Conservation (phyloP, 1,140 invertebrate genomes). For the Sinella curviseta region DNA sequence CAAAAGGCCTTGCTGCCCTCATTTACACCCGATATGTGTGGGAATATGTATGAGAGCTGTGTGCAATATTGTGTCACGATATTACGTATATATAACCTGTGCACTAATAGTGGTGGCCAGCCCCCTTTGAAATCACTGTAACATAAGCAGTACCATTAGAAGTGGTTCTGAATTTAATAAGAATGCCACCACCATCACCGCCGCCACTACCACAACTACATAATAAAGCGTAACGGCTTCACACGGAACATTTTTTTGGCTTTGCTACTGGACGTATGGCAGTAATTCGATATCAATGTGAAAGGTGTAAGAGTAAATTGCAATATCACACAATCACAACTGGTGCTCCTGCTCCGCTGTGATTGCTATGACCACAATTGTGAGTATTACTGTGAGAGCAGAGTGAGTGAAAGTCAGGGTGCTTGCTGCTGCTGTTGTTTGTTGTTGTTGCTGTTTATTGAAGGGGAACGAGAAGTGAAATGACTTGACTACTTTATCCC, state of each 20-base stretch:
- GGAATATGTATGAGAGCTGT: background rate
- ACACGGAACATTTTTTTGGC: no score
- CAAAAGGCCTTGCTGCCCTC: constrained; percentile 30
- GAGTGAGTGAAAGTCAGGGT: constrained; percentile 21
- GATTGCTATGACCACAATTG: background rate
- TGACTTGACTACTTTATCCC: background rate
- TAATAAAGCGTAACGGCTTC: no score
- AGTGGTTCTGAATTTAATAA: no score
- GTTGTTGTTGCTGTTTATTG: background rate
- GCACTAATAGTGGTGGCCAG: background rate
- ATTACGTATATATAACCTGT: background rate
- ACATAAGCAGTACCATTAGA: no score
- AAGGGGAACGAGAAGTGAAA: background rate
- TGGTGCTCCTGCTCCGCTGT: no score
- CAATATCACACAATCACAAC: no score
- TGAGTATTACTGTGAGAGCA: background rate
- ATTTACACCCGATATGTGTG: background rate
- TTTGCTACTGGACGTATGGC: no score
- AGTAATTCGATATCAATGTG: background rate
- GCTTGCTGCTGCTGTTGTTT: no score
- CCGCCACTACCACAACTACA: background rate
- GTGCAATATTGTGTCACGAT: background rate
- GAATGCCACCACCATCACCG: no score
- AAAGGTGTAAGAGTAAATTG: background rate
- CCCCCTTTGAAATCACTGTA: no score